A percentile compares a stretch with the other conserved stretches of the same genome.
Conservation (phyloP, 1,140 invertebrate genomes). For the Brachionus calyciflorus region DNA sequence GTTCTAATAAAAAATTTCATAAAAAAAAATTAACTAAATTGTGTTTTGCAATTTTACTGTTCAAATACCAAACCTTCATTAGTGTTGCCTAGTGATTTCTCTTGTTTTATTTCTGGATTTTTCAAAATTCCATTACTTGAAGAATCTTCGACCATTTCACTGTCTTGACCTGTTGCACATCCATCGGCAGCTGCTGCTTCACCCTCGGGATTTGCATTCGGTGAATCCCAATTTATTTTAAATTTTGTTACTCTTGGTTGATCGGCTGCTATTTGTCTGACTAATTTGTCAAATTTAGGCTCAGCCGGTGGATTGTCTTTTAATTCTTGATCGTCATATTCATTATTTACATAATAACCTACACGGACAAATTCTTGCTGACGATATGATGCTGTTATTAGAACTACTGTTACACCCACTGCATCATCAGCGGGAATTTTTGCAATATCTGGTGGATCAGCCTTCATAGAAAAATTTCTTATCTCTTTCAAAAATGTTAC, state of each 20-base stretch:
- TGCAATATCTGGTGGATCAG: constrained; percentile 85
- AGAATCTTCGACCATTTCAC: constrained; percentile 25
- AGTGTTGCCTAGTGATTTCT: neutral
- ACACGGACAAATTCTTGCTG: constrained; percentile 92
- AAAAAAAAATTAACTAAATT: neutral
- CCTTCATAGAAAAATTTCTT: constrained; percentile 54
- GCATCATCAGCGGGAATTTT: constrained; percentile 92
- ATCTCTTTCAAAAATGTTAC: constrained; percentile 62
- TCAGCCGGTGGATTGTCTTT: constrained; percentile 87
- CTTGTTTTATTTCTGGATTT: neutral
- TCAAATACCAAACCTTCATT: constrained; percentile 44
- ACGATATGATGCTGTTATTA: constrained; percentile 89
- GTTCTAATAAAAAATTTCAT: neutral
- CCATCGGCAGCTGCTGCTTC: neutral
- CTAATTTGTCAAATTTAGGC: constrained; percentile 87
- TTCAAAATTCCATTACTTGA: neutral
- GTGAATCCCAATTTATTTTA: constrained; percentile 42
- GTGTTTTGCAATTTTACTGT: constrained; percentile 3
- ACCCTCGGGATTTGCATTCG: neutral
- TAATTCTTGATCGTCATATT: constrained; percentile 87
- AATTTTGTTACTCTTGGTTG: constrained; percentile 47
- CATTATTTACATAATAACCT: constrained; percentile 98
- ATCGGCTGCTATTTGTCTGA: constrained; percentile 34
- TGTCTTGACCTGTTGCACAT: neutral
- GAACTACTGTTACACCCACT: constrained; percentile 91